Percentiles rank a stretch among this genome's conserved stretches.
These are phyloP conservation scores for Calycopis cecrops DNA, from an alignment of 1,140 invertebrate genomes.

Conservation along the genomic window DNA sequence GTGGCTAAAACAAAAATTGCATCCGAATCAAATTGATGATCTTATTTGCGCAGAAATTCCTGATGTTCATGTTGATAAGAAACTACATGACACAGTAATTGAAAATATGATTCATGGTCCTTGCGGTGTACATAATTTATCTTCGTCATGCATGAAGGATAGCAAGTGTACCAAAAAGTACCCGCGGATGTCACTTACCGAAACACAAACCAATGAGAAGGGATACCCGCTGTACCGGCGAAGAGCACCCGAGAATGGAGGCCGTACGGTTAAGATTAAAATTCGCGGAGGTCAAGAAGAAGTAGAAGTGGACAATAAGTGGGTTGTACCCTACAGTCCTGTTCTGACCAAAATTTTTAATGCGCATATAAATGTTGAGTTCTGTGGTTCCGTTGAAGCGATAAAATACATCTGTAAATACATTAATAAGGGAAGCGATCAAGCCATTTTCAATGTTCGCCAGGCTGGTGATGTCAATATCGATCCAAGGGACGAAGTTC, in stretches of 20 bases:
- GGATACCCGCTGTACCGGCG: slow-evolving; percentile 37
- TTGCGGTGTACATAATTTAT: slow-evolving; percentile 31
- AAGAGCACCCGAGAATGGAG: slow-evolving; percentile 32
- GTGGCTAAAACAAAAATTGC: slow-evolving; percentile 46
- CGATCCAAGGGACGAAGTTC: slow-evolving; percentile 31
- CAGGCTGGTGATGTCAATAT: slow-evolving; percentile 24
- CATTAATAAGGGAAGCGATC: too few relatives aligned
- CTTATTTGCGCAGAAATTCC: slow-evolving; percentile 70
- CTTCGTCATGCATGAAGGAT: slow-evolving; percentile 38
- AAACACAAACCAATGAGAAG: slow-evolving; percentile 28
- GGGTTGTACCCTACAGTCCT: slow-evolving; percentile 55
- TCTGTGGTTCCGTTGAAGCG: slow-evolving; percentile 43
- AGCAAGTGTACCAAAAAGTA: slow-evolving; percentile 35
- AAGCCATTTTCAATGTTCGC: slow-evolving; percentile 46
- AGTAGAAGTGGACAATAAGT: slow-evolving; percentile 43
- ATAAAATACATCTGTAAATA: slow-evolving; percentile 71
- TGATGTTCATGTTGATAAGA: slow-evolving; percentile 42
- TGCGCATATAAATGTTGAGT: slow-evolving; percentile 50
- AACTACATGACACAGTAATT: slow-evolving; percentile 42
- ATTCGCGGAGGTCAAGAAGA: slow-evolving; percentile 28
- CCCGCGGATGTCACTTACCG: slow-evolving; percentile 21
- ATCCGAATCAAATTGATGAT: slow-evolving; percentile 50
- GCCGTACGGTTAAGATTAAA: slow-evolving; percentile 29
- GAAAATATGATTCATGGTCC: slow-evolving; percentile 65
- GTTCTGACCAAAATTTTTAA: slow-evolving; percentile 41